These are phyloP conservation scores for Mesitornis unicolor DNA, from an alignment of 2,113 vertebrate species.

Conservation along the genomic window DNA sequence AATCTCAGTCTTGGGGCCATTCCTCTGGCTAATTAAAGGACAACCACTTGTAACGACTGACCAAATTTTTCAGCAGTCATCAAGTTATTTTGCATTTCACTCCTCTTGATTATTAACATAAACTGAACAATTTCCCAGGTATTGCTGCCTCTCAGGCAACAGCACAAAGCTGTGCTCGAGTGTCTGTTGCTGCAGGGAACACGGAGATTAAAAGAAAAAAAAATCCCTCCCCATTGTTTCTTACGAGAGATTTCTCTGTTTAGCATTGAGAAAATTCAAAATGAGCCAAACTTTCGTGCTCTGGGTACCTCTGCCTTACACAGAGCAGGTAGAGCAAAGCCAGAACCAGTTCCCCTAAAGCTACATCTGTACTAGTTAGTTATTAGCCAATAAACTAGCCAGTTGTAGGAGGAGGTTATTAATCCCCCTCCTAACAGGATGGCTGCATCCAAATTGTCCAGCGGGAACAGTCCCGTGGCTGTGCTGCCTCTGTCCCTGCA, in stretches of 20 bases:
- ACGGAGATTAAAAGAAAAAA: neutral
- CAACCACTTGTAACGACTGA: neutral
- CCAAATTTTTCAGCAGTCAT: neutral
- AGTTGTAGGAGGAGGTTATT: neutral
- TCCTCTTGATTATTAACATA: neutral
- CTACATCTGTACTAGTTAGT: neutral
- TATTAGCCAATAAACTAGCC: neutral
- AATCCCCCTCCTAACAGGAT: neutral
- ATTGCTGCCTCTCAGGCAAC: neutral
- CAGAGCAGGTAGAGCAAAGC: neutral
- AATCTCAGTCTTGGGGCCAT: fast-evolving
- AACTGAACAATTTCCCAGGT: neutral
- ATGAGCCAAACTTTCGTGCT: neutral
- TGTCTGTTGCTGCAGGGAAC: neutral
- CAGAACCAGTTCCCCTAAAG: neutral
- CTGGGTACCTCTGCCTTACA: neutral
- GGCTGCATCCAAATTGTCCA: neutral
- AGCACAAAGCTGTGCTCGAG: neutral
- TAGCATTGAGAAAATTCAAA: neutral
- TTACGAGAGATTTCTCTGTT: neutral
- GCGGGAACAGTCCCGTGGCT: neutral
- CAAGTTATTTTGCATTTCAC: neutral
- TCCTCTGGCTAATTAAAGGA: neutral
- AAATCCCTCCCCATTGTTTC: neutral
- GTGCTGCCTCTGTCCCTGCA: neutral